Percentiles rank a stretch among this genome's conserved stretches.
Conservation (phyloP, 92 coral and sea anemone species). For the Zoanthus sansibaricus region DNA sequence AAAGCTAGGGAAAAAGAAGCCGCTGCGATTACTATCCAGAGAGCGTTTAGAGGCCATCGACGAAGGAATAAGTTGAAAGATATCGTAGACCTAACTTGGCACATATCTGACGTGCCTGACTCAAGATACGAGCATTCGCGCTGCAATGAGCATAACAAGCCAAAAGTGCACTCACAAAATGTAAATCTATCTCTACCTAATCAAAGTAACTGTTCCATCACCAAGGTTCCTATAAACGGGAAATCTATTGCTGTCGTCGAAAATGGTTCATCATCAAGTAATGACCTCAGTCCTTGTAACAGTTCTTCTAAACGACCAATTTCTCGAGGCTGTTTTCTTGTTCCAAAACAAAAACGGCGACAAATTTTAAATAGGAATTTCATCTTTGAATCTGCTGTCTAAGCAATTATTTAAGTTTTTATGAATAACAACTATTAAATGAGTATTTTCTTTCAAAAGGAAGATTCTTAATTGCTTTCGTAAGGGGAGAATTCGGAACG, state of each 20-base stretch:
- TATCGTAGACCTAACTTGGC: background rate
- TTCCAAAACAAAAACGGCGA: background rate
- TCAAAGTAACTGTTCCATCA: background rate
- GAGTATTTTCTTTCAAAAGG: background rate
- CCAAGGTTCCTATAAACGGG: background rate
- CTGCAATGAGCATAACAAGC: background rate
- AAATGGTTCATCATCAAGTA: background rate
- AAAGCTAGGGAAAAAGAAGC: background rate
- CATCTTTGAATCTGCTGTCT: slow-evolving; percentile 5
- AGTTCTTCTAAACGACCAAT: background rate
- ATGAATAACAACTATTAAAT: background rate
- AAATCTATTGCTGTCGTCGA: too few relatives aligned
- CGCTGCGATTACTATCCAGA: slow-evolving; percentile 27
- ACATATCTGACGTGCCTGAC: background rate
- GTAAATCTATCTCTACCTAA: background rate
- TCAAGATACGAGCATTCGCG: background rate
- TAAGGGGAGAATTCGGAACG: too few relatives aligned
- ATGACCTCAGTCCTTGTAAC: background rate
- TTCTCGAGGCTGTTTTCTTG: background rate
- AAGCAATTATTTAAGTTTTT: background rate
- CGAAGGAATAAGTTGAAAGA: slow-evolving; percentile 5
- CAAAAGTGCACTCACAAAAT: background rate
- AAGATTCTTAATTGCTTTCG: too few relatives aligned
- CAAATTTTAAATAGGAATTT: background rate
- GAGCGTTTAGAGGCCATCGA: slow-evolving; percentile 27